Evolutionary conservation across 2,888 invertebrate genomes (phyloP).

Genomic region (Acrobasis repandana): DNA sequence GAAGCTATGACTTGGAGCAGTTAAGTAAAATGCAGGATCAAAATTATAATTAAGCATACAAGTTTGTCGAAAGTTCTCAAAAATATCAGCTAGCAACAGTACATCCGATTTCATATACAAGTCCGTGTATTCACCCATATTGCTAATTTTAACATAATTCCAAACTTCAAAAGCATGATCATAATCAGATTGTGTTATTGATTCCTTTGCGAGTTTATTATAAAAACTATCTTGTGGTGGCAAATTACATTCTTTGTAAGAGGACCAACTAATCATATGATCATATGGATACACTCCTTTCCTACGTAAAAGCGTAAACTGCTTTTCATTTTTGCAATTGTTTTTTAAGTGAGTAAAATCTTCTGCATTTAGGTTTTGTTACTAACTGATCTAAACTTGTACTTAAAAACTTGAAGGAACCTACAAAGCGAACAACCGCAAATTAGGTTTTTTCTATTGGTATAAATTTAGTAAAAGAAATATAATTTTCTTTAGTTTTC

Average conservation of each 20-base stretch:
- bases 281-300: slow-evolving; percentile 29
- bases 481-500: slow-evolving; percentile 22
- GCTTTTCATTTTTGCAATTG: background rate
- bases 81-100: slow-evolving; percentile 26
- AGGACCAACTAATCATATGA: slow-evolving; percentile 5
- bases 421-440: background rate
- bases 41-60: slow-evolving; percentile 26
- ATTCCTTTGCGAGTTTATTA: slow-evolving; percentile 18
- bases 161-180: slow-evolving; percentile 27
- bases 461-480: slow-evolving; percentile 19
- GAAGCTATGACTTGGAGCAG: too few species aligned
- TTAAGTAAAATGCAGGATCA: slow-evolving; percentile 29
- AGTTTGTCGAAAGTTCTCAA: slow-evolving; percentile 19
- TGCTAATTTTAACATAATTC: slow-evolving; percentile 22
- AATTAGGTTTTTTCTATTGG: slow-evolving; percentile 10
- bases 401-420: too few species aligned
- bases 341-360: slow-evolving; percentile 21
- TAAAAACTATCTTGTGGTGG: slow-evolving; percentile 25
- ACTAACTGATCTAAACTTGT: slow-evolving; percentile 23
- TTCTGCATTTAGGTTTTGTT: slow-evolving; percentile 14
- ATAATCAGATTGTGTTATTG: slow-evolving; percentile 23
- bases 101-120: slow-evolving; percentile 30
- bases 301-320: slow-evolving; percentile 16
- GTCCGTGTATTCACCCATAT: slow-evolving; percentile 27
- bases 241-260: background rate